Conservation (phyloP, 2,797 vertebrate species). For the Chromobotia macracanthus region DNA sequence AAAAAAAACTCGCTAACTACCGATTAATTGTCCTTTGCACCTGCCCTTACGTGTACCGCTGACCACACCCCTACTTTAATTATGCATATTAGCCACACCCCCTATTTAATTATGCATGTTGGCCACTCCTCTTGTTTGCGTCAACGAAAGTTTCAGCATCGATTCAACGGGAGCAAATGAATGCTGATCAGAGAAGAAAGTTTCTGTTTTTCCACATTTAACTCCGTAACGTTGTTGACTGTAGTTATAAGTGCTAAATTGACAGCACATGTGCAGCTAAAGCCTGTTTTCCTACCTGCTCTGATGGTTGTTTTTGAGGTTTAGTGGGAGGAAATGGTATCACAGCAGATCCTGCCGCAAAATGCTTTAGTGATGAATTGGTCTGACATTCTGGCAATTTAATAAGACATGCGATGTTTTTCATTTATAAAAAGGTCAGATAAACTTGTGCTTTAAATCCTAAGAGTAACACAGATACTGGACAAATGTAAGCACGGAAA, state of each 20-base stretch:
- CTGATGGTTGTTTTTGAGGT: conserved; percentile 15
- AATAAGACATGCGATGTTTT: conserved; percentile 20
- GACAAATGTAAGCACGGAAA: too few species aligned
- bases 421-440: conserved; percentile 16
- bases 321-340: conserved; percentile 22
- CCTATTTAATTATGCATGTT: background rate
- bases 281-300: conserved; percentile 20
- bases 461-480: too few species aligned
- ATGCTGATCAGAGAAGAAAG: too few species aligned
- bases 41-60: background rate
- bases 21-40: background rate
- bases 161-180: too few species aligned
- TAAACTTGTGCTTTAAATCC: too few species aligned
- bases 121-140: background rate
- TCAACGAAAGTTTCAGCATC: background rate
- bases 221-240: too few species aligned
- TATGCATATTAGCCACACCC: background rate
- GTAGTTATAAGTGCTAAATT: conserved; percentile 3
- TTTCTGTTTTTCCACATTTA: too few species aligned
- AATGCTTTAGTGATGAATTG: conserved; percentile 19
- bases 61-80: background rate
- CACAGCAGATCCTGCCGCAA: conserved; percentile 16
- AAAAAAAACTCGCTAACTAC: background rate
- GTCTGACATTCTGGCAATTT: conserved; percentile 21
- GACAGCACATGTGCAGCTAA: conserved; percentile 31